phyloP scores from a whole-genome alignment of 2,797 vertebrate genomes.

The Lycodopsis pacificus region DNA sequence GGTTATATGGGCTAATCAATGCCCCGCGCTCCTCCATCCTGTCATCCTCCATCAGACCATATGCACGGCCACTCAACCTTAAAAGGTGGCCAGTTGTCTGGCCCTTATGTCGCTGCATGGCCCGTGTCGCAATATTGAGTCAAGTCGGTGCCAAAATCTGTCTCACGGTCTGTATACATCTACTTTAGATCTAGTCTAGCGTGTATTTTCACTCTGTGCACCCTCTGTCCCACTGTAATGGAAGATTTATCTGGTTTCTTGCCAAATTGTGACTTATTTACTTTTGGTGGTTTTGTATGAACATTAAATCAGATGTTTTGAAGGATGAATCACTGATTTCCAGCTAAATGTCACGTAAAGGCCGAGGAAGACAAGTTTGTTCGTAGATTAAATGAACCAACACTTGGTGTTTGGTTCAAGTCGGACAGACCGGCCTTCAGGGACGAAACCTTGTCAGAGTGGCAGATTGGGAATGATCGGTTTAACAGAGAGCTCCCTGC shows the following conservation, averaged over 20 bases:
- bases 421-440: slow-evolving; percentile 43
- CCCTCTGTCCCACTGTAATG: not conserved
- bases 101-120: slow-evolving; percentile 70
- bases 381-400: slow-evolving; percentile 7
- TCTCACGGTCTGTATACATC: slow-evolving; percentile 39
- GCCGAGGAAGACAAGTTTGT: slow-evolving; percentile 1
- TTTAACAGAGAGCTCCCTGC: slow-evolving; percentile 61
- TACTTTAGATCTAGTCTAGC: slow-evolving; percentile 33
- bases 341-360: slow-evolving; percentile 12
- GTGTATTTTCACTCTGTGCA: slow-evolving; percentile 34
- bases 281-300: slow-evolving; percentile 26
- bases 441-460: slow-evolving; percentile 51
- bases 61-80: slow-evolving; percentile 75
- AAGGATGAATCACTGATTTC: not conserved
- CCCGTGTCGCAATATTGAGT: slow-evolving; percentile 58
- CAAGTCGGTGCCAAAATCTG: slow-evolving; percentile 43
- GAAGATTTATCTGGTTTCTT: slow-evolving; percentile 34
- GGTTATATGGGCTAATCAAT: slow-evolving; percentile 77
- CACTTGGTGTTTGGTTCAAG: slow-evolving; percentile 26
- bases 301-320: not conserved
- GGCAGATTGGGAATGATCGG: slow-evolving; percentile 76
- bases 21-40: slow-evolving; percentile 52
- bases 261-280: slow-evolving; percentile 21
- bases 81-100: slow-evolving; percentile 78
- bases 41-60: slow-evolving; percentile 73